phyloP scores from a whole-genome alignment of 2,888 invertebrate genomes.

The Entomobrya proxima region DNA sequence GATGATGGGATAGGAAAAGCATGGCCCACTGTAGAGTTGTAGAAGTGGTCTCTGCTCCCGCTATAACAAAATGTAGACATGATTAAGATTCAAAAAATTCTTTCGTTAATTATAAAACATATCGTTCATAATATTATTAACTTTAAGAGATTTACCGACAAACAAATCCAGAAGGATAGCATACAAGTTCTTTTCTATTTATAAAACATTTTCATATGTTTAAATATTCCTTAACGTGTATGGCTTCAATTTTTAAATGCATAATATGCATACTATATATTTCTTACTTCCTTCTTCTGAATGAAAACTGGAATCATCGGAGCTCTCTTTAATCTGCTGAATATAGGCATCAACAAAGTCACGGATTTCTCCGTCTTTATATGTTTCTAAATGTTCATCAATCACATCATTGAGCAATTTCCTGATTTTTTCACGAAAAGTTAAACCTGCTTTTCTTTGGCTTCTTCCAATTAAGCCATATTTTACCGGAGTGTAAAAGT shows the following conservation, averaged over 20 bases:
- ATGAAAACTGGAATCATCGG: conserved; percentile 56
- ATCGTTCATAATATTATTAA: not conserved
- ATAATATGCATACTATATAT: not conserved
- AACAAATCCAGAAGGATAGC: conserved; percentile 51
- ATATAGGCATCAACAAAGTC: conserved; percentile 70
- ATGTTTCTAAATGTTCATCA: conserved; percentile 64
- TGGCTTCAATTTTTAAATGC: not conserved
- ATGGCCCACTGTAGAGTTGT: conserved; percentile 69
- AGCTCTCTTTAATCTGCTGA: conserved; percentile 56
- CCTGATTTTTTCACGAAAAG: conserved; percentile 28
- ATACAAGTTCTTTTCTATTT: conserved; percentile 36
- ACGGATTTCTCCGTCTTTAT: conserved; percentile 44
- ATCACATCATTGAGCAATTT: conserved; percentile 44
- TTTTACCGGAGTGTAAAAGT: conserved; percentile 56
- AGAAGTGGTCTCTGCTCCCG: conserved; percentile 65
- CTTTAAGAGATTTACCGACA: conserved; percentile 9
- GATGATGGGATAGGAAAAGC: conserved; percentile 59
- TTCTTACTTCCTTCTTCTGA: conserved; percentile 66
- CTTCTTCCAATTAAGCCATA: conserved; percentile 45
- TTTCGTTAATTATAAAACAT: not conserved
- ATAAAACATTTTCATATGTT: not conserved
- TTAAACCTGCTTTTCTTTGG: not conserved
- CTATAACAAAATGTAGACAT: not conserved
- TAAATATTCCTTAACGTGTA: not conserved
- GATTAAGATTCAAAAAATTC: not conserved